Evolutionary conservation across 2,113 vertebrate genomes (phyloP).

Genomic region (Callipepla californica): DNA sequence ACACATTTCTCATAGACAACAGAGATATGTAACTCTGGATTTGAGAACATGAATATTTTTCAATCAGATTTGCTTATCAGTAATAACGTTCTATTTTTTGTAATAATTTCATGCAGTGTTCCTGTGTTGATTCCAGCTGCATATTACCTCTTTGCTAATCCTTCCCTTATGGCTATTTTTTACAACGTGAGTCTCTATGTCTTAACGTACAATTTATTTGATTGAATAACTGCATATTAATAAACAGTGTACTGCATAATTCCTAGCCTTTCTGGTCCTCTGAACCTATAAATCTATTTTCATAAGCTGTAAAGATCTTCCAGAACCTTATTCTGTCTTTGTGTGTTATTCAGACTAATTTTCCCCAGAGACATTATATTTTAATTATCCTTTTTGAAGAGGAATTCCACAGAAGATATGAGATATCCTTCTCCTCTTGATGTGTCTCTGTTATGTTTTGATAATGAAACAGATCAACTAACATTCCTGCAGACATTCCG

Average conservation of each 20-base stretch:
- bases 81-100: neutral
- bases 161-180: neutral
- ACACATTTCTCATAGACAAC: neutral
- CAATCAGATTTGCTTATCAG: neutral
- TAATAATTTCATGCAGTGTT: neutral
- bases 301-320: neutral
- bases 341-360: neutral
- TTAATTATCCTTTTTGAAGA: neutral
- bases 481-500: neutral
- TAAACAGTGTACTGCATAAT: neutral
- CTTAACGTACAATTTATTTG: neutral
- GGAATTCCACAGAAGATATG: neutral
- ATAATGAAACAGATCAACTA: neutral
- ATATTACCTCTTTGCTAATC: neutral
- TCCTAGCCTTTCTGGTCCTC: neutral
- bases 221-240: neutral
- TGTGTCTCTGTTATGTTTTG: neutral
- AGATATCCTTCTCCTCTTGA: neutral
- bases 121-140: neutral
- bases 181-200: neutral
- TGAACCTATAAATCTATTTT: neutral
- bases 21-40: neutral
- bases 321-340: neutral
- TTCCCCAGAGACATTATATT: neutral
- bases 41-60: neutral